phyloP scores from a whole-genome alignment of 2,888 invertebrate genomes.

The Nomada flava region DNA sequence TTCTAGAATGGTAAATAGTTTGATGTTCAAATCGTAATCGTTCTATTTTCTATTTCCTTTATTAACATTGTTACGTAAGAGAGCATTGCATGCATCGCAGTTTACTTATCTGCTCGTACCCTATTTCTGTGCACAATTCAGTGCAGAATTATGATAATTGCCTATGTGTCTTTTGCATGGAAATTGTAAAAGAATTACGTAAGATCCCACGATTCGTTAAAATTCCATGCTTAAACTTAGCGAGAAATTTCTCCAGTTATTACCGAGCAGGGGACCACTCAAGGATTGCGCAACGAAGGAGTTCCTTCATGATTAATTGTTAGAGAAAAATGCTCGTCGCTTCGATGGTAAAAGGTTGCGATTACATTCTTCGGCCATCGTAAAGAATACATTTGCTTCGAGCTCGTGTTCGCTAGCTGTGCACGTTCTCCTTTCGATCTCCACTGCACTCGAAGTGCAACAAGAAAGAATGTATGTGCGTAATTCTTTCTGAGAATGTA shows the following conservation, averaged over 20 bases:
- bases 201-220: constrained; percentile 4
- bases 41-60: background rate
- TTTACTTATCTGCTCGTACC: background rate
- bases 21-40: too few species aligned
- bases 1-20: too few species aligned
- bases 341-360: constrained; percentile 56
- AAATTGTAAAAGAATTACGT: constrained; percentile 41
- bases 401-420: constrained; percentile 32
- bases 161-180: constrained; percentile 28
- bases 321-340: background rate
- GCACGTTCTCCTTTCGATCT: constrained; percentile 36
- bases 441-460: constrained; percentile 15
- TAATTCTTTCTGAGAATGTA: background rate
- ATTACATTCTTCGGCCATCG: constrained; percentile 31
- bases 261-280: background rate
- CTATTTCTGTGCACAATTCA: background rate
- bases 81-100: too few species aligned
- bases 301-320: constrained; percentile 27
- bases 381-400: background rate
- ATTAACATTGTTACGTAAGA: background rate
- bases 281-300: constrained; percentile 6
- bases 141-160: constrained; percentile 42
- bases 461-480: constrained; percentile 2
- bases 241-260: background rate
- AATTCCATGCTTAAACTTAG: background rate